Conservation (phyloP, 2,888 invertebrate species). For the Drosophila monieri region DNA sequence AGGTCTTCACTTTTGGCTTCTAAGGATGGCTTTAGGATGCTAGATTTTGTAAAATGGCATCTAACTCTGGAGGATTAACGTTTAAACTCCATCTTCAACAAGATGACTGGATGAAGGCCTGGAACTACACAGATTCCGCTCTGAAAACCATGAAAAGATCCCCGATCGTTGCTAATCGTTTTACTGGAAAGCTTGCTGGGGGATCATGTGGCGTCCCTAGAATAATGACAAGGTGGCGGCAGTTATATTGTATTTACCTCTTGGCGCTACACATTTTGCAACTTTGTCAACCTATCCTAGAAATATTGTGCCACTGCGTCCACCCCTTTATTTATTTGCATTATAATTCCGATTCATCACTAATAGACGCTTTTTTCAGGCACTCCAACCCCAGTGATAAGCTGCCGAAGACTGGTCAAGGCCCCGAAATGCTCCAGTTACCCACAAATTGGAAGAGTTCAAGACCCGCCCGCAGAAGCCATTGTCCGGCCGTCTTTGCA, state of each 20-base stretch:
- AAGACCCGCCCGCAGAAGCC: conserved; percentile 27
- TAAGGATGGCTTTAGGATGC: background rate
- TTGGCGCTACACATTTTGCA: too few species aligned
- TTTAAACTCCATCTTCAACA: too few species aligned
- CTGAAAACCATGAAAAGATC: background rate
- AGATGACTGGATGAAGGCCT: background rate
- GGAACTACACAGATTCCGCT: background rate
- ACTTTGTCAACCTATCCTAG: background rate
- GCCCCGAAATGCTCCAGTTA: conserved; percentile 26
- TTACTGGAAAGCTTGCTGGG: background rate
- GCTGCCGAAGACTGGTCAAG: conserved; percentile 14
- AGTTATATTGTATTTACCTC: too few species aligned
- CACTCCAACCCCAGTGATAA: conserved; percentile 1
- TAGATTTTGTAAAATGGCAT: too few species aligned
- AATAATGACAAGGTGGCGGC: background rate
- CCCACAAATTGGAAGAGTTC: conserved; percentile 30
- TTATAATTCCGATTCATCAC: background rate
- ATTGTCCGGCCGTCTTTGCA: conserved; percentile 16
- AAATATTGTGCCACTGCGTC: background rate
- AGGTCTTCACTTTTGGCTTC: background rate
- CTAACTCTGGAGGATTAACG: too few species aligned
- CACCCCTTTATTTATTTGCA: background rate
- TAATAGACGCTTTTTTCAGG: background rate
- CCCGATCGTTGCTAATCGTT: background rate
- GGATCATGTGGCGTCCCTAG: background rate